Evolutionary conservation across 2,797 vertebrate genomes (phyloP).

Genomic region (Hipposideros larvatus): DNA sequence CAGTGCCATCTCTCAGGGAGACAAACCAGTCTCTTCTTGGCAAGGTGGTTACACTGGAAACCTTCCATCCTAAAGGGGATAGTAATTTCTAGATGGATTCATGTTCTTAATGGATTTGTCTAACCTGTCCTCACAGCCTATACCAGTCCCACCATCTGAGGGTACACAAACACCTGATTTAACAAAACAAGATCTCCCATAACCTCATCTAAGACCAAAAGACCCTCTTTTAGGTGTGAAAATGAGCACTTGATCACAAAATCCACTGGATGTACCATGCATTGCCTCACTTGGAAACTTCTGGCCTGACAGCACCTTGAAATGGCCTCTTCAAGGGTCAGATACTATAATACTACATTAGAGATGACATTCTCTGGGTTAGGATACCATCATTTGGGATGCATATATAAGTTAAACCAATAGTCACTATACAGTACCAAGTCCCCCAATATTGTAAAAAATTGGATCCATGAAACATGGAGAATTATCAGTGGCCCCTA

Average conservation of each 20-base stretch:
- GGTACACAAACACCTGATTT: not conserved
- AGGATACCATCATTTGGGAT: not conserved
- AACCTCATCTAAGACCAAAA: not conserved
- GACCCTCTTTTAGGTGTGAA: not conserved
- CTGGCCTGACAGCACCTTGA: not conserved
- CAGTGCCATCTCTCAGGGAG: not conserved
- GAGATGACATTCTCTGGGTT: not conserved
- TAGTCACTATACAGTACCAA: not conserved
- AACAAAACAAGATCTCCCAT: not conserved
- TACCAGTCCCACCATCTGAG: not conserved
- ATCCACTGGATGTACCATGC: not conserved
- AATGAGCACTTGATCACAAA: not conserved
- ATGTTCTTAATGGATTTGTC: not conserved
- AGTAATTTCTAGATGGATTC: not conserved
- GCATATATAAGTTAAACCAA: not conserved
- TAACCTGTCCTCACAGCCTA: not conserved
- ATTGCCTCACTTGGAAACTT: not conserved
- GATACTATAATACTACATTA: not conserved
- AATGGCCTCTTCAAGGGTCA: not conserved
- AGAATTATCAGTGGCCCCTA: not conserved
- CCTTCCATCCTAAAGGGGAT: not conserved
- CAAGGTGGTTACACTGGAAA: not conserved
- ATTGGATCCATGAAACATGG: not conserved
- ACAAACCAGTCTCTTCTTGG: not conserved
- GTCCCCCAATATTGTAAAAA: not conserved